phyloP scores from a whole-genome alignment of 2,888 invertebrate species.

The Drosophila cognata region DNA sequence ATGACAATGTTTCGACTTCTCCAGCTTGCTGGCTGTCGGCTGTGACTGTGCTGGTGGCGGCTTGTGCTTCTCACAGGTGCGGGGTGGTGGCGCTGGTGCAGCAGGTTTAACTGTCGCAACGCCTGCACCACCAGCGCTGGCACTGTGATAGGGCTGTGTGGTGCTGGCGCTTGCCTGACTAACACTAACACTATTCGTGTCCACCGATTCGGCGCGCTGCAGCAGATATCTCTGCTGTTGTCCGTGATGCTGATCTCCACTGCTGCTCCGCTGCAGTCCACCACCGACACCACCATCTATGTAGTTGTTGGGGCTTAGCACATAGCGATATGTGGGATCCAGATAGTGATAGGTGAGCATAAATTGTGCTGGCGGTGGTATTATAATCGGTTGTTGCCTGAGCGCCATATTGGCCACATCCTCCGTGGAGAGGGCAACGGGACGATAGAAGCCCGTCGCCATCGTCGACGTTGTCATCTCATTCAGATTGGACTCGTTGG shows the following conservation, averaged over 20 bases:
- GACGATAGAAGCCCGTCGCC: constrained; percentile 88
- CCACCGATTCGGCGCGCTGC: constrained; percentile 86
- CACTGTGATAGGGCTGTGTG: constrained; percentile 60
- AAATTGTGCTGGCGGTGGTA: constrained; percentile 85
- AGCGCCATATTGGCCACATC: constrained; percentile 87
- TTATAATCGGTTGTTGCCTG: constrained; percentile 69
- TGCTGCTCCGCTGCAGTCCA: constrained; percentile 86
- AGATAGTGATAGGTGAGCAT: constrained; percentile 89
- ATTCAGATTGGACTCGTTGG: constrained; percentile 78
- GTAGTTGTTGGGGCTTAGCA: constrained; percentile 89
- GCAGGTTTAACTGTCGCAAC: constrained; percentile 65
- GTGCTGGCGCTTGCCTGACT: constrained; percentile 46
- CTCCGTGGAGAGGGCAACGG: constrained; percentile 91
- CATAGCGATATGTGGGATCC: constrained; percentile 90
- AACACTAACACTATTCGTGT: constrained; percentile 64
- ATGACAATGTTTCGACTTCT: constrained; percentile 84
- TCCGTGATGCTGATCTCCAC: constrained; percentile 82
- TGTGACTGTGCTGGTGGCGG: constrained; percentile 54
- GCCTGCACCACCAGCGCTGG: constrained; percentile 30
- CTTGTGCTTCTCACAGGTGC: constrained; percentile 83
- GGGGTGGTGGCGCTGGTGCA: constrained; percentile 77
- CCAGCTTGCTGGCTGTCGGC: constrained; percentile 63
- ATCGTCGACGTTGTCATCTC: constrained; percentile 20
- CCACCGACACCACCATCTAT: constrained; percentile 89
- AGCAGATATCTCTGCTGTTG: constrained; percentile 86